Base-by-base conservation (phyloP, 2,888 invertebrate genomes). In the Mesochorus sp. region DNA sequence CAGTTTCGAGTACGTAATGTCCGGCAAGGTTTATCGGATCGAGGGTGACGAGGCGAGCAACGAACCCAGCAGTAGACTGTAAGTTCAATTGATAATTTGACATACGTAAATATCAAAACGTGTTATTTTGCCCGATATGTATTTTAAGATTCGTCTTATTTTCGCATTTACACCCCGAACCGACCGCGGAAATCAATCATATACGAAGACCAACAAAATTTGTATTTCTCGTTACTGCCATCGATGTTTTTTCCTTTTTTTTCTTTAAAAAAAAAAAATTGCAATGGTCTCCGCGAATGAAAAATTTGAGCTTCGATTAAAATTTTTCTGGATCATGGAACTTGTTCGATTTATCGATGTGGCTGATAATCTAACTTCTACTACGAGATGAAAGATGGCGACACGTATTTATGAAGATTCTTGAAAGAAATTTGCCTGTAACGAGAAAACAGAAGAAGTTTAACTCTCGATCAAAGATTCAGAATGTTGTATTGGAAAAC, bases 1-100 rank as follows among this genome's bases (percentile, higher is more conserved):
- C 91, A 97, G 97, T 87, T 99, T 99, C 88, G 99, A 99, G 91
- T 99, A 99, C 92, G 99, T 99, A 57, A 99, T 99, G 99, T 98
- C 97, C 83, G 99, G 99, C 14, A 98, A 98, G 91, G 96, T 98
- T 82, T 98, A 98, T 92, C 94, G 98, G 85, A 98, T 99, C 89
- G 99, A 99, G 91, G 99, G 99, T 17, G 99, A 99, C 86, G 99
- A 99, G 86, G 95, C 94, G 14, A 95, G 96, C 8, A 95, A 95
- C 89, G 97, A 97, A 89, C 95, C 96, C 0, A 95, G 96, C 5
- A 95, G 97, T 28, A 93, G 98, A 88, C 91, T 99, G 92, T 94
- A 88, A 93, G 93, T 91, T 28, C 5, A 34, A 80, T 57, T 64
- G 2, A 53, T 57, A 49, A 59, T 26, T 61, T 12, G 28, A 49